Percentiles rank a stretch among this genome's conserved stretches.
Conservation (phyloP, 2,888 invertebrate species). For the Rotaria magnacalcarata region DNA sequence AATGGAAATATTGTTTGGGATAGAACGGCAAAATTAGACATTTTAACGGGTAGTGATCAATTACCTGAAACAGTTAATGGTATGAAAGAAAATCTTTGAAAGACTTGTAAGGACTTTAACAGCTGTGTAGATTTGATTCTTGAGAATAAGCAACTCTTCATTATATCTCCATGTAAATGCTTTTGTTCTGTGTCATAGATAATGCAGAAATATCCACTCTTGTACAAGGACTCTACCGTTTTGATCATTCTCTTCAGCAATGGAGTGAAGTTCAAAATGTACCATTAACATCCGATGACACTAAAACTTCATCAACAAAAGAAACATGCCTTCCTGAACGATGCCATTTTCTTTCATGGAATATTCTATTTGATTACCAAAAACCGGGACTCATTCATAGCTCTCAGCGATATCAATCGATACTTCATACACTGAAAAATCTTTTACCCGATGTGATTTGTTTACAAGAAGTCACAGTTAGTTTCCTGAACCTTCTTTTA, state of each 20-base stretch:
- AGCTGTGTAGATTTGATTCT: too few relatives aligned
- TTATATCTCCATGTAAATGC: too few relatives aligned
- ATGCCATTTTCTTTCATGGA: neutral
- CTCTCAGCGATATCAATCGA: neutral
- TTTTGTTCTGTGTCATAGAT: too few relatives aligned
- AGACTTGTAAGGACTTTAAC: too few relatives aligned
- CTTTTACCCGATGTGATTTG: neutral
- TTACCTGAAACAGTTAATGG: too few relatives aligned
- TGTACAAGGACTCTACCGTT: neutral
- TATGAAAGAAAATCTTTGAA: too few relatives aligned
- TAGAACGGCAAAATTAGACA: too few relatives aligned
- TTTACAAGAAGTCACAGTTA: neutral
- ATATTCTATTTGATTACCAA: neutral
- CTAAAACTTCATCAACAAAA: neutral
- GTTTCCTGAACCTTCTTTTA: neutral
- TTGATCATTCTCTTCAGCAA: neutral
- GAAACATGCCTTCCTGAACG: neutral
- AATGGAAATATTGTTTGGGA: too few relatives aligned
- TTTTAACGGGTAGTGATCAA: too few relatives aligned
- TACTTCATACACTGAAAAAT: neutral
- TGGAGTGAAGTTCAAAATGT: neutral
- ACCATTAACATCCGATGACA: neutral
- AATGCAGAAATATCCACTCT: neutral
- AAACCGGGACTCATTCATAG: neutral
- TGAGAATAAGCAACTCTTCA: too few relatives aligned